Evolutionary conservation across 2,113 vertebrate species (phyloP), one percentile per base, ranked within the genome.

Genomic region (Pangasianodon gigas): DNA sequence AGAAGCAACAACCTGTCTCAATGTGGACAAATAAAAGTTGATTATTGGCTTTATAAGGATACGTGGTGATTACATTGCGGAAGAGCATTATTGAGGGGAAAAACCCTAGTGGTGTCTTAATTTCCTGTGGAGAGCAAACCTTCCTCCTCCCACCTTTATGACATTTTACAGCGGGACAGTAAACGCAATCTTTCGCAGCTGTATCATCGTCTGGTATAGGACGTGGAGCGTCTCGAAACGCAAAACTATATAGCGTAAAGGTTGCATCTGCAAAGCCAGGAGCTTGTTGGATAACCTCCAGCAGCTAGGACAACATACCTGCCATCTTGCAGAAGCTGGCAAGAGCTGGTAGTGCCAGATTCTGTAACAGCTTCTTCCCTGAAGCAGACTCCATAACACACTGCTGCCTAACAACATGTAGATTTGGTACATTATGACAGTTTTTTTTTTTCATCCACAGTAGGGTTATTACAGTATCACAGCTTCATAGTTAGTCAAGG

Each of bases 241-340:
- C 44, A 46, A 24, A 24, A 14, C 7, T 44, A 16, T 54, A 18
- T 29, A 24, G 29, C 16, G 1, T 81, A 9, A 9, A 32, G 51
- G 51, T 13, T 81, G 48, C 29, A 29, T 79, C 75, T 48, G 44
- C 75, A 48, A 7, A n/a, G 4, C 11, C 79, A 54, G 75, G 75
- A 79, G 75, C 48, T 3, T 80, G n/a, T 81, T 81, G 79, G 48
- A 18, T 81, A 81, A 81, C 75, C 44, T 79, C 46, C 46, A 79
- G 29, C 48, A 54, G 4, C 46, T 14, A 14, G 46, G 46, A 4
- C 0, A 19, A 3, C 21, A 29, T 51, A 80, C 46, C 77, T n/a
- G 46, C 44, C 75, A 48, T 79, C 24, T 48, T 48, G 11, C 79
- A 80, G 46, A 29, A 48, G 8, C 24, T 80, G 1, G 5, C 26